phyloP scores from a whole-genome alignment of 2,797 vertebrate genomes.

The Oceanodroma leucorhoa region DNA sequence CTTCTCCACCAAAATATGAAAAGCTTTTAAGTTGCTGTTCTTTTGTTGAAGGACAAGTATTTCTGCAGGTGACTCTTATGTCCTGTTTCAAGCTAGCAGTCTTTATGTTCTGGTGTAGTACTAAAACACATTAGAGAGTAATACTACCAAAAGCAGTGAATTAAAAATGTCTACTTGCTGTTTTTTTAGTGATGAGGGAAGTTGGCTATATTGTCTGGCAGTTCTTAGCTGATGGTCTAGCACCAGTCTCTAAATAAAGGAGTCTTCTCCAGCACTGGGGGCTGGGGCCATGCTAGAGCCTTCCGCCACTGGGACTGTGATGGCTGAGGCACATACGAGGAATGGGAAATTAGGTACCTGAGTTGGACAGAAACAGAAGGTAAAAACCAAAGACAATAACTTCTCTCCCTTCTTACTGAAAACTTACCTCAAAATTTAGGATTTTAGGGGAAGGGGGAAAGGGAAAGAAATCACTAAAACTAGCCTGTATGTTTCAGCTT shows the following conservation, averaged over 20 bases:
- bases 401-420: neutral
- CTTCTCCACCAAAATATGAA: neutral
- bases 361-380: neutral
- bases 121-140: neutral
- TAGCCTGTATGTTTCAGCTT: neutral
- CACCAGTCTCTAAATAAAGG: neutral
- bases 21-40: neutral
- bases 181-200: neutral
- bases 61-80: neutral
- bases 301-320: neutral
- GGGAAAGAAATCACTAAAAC: neutral
- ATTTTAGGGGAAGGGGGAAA: neutral
- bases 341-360: neutral
- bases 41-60: neutral
- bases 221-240: neutral
- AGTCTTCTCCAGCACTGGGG: neutral
- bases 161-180: neutral
- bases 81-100: neutral
- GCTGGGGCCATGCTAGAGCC: neutral
- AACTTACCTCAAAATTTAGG: neutral
- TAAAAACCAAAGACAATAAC: neutral
- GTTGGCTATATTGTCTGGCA: neutral
- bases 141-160: neutral
- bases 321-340: neutral
- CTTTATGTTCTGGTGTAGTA: neutral